Evolutionary conservation across 1,140 invertebrate genomes (phyloP).

Genomic region (Aphaenogaster floridana): DNA sequence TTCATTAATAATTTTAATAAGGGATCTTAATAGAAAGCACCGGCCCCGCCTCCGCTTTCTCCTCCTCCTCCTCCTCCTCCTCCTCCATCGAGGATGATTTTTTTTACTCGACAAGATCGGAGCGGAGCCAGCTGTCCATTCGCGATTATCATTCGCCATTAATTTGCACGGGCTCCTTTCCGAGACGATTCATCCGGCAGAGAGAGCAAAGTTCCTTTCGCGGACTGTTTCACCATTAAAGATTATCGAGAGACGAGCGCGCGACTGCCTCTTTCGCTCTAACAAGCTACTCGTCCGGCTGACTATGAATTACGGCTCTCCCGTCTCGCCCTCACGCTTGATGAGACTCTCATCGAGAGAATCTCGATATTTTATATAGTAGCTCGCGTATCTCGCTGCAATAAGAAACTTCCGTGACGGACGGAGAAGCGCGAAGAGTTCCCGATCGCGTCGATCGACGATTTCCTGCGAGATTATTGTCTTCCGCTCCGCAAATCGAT

Average conservation of each 20-base stretch:
- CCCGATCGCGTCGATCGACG: constrained; percentile 8
- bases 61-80: neutral
- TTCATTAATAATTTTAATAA: constrained; percentile 72
- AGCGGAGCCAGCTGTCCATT: constrained; percentile 42
- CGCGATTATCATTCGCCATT: constrained; percentile 60
- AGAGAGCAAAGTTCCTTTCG: constrained; percentile 46
- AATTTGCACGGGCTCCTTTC: constrained; percentile 52
- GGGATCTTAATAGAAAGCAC: constrained; percentile 59
- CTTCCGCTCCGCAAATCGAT: constrained; percentile 32
- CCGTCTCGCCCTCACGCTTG: neutral
- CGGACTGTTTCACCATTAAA: constrained; percentile 47
- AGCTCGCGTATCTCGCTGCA: neutral
- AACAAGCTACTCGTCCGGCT: constrained; percentile 50
- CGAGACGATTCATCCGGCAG: constrained; percentile 41
- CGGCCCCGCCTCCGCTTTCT: neutral
- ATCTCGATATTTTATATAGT: constrained; percentile 54
- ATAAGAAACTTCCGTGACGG: constrained; percentile 49
- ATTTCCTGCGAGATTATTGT: constrained; percentile 48
- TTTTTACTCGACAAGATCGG: constrained; percentile 43
- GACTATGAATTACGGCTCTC: constrained; percentile 36
- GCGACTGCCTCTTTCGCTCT: constrained; percentile 26
- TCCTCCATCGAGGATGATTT: constrained; percentile 8
- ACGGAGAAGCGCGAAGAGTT: neutral
- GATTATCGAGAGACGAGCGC: constrained; percentile 47
- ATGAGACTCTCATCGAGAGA: constrained; percentile 53